Evolutionary conservation across 2,113 vertebrate genomes (phyloP), one percentile per base, ranked within the genome.

Genomic region (Zeus faber): DNA sequence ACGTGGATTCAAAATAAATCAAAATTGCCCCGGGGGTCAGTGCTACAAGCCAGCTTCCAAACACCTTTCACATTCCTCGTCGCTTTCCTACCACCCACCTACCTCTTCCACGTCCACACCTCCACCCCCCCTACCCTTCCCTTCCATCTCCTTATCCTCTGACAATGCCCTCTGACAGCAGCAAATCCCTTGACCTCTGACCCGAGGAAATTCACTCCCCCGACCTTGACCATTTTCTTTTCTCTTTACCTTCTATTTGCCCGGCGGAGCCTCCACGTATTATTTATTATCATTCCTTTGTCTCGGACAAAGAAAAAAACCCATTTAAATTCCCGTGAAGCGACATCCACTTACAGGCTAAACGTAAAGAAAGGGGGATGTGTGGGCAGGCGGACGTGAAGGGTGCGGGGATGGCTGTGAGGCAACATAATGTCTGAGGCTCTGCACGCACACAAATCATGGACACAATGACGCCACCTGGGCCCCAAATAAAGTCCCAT

Each of bases 131-230:
- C 33, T 37, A 11, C 13, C 33, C 6, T 77, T 58, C 53, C 51
- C 27, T 61, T 56, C 49, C 16, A 35, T 31, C 31, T 35, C 55
- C 79, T 63, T 70, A 51, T 56, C 71, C 72, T 48, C 51, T 52
- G 58, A 62, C 72, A 81, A 73, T 82, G 73, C 73, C 35, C 67
- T 64, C 48, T 87, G 87, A 89, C 88, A 90, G 87, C 81, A 86
- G 81, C 85, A 89, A 89, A 93, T 89, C 84, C 80, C 62, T 50
- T 75, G 85, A 91, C 86, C 90, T 87, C 72, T 92, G 86, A 91
- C 88, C 89, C 81, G 59, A 68, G 73, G 80, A 85, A 83, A 86
- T 81, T 71, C 76, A 83, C 68, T 85, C 79, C 58, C 76, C 80
- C 85, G 84, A 85, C 83, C 82, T 81, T 85, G 82, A 83, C 84